Evolutionary conservation across 92 coral and sea anemone species (phyloP).

Genomic region (Umimayanthus chanpuru): DNA sequence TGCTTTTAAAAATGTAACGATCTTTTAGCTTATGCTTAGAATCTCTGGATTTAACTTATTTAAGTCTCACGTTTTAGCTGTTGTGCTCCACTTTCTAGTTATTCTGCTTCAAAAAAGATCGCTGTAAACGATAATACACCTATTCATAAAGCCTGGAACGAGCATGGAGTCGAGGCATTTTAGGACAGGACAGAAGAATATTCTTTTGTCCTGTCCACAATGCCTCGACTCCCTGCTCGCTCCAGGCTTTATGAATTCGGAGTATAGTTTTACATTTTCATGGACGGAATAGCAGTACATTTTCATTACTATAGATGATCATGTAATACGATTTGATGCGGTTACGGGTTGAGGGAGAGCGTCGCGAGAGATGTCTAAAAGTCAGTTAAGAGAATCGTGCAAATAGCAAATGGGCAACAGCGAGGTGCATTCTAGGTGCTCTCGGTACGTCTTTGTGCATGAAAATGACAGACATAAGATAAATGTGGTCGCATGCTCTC

Average conservation of each 20-base stretch:
- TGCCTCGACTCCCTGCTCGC: too few relatives aligned
- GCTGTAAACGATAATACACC: too few relatives aligned
- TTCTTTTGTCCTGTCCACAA: too few relatives aligned
- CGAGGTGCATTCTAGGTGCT: slow-evolving; percentile 20
- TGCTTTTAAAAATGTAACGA: too few relatives aligned
- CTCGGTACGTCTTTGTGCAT: slow-evolving; percentile 2
- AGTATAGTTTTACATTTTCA: slow-evolving; percentile 41
- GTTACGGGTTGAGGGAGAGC: slow-evolving; percentile 9
- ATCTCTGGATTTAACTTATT: not conserved
- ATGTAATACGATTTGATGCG: not conserved
- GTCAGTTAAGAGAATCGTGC: slow-evolving; percentile 48
- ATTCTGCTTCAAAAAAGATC: slow-evolving; percentile 18
- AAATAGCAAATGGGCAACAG: slow-evolving; percentile 47
- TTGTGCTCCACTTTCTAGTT: slow-evolving; percentile 31
- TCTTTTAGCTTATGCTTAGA: too few relatives aligned
- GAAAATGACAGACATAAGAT: not conserved
- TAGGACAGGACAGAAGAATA: too few relatives aligned
- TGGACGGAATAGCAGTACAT: slow-evolving; percentile 20
- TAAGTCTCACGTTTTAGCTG: not conserved
- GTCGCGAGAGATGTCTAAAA: slow-evolving; percentile 11
- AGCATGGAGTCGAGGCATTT: too few relatives aligned
- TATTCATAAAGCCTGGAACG: too few relatives aligned
- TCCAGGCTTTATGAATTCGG: too few relatives aligned
- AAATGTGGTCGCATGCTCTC: slow-evolving; percentile 22
- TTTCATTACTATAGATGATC: slow-evolving; percentile 8